phyloP scores from a whole-genome alignment of 1,140 invertebrate species.

The Euwallacea similis region DNA sequence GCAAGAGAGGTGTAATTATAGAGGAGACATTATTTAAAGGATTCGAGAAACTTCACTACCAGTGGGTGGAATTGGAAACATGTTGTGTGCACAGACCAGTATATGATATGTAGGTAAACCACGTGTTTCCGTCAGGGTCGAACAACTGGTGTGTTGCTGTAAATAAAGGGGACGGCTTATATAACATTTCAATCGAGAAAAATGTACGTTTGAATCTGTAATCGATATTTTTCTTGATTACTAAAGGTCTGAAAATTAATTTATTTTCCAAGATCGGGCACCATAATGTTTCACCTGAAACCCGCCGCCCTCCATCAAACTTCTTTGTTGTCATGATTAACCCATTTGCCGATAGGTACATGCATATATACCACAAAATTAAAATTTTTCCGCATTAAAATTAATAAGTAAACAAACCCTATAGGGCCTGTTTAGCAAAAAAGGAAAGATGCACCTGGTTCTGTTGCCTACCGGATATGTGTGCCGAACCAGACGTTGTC shows the following conservation, averaged over 20 bases:
- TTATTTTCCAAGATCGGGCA: too few relatives aligned
- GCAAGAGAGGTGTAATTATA: too few relatives aligned
- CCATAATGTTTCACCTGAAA: too few relatives aligned
- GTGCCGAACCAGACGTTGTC: constrained; percentile 21
- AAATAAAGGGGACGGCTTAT: constrained; percentile 16
- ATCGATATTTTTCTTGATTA: too few relatives aligned
- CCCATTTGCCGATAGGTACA: too few relatives aligned
- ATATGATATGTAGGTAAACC: constrained; percentile 41
- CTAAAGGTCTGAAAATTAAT: too few relatives aligned
- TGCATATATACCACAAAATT: too few relatives aligned
- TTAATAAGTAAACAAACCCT: constrained; percentile 13
- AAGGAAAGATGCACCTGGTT: constrained; percentile 29
- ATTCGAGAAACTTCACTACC: constrained; percentile 10
- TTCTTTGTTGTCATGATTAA: too few relatives aligned
- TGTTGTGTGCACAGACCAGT: neutral
- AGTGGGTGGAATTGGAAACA: constrained; percentile 38
- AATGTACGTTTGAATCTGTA: neutral
- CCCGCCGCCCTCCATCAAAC: too few relatives aligned
- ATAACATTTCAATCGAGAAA: too few relatives aligned
- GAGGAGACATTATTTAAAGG: too few relatives aligned
- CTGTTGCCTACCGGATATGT: constrained; percentile 32
- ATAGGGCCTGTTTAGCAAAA: constrained; percentile 27
- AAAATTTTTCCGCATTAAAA: too few relatives aligned
- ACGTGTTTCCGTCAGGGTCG: constrained; percentile 41
- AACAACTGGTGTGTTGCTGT: constrained; percentile 31